phyloP scores from a whole-genome alignment of 2,888 invertebrate genomes.

The Spodoptera picta region DNA sequence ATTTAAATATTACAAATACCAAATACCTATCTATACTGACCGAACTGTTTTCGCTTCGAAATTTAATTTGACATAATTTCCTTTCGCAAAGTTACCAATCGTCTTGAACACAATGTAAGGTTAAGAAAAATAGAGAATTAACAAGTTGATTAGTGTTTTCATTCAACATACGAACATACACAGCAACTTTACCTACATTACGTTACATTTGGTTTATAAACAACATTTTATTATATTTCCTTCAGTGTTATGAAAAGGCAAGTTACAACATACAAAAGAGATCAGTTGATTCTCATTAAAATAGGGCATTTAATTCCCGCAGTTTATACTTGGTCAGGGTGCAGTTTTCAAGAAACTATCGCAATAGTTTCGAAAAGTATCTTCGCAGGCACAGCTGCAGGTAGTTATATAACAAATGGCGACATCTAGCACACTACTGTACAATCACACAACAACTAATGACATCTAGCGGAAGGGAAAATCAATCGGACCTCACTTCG shows the following conservation, averaged over 20 bases:
- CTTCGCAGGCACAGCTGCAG: slow-evolving; percentile 43
- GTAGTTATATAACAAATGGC: slow-evolving; percentile 54
- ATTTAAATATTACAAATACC: slow-evolving; percentile 49
- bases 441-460: slow-evolving; percentile 66
- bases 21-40: slow-evolving; percentile 57
- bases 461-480: slow-evolving; percentile 37
- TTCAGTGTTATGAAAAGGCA: slow-evolving; percentile 10
- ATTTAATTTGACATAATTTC: slow-evolving; percentile 9
- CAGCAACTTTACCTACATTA: slow-evolving; percentile 17
- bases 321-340: slow-evolving; percentile 32
- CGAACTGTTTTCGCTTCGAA: slow-evolving; percentile 27
- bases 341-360: slow-evolving; percentile 37
- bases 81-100: slow-evolving; percentile 14
- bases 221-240: slow-evolving; percentile 7
- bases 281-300: slow-evolving; percentile 36
- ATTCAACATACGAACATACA: slow-evolving; percentile 13
- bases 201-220: slow-evolving; percentile 30
- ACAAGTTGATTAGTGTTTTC: slow-evolving; percentile 12
- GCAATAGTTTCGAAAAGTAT: slow-evolving; percentile 30
- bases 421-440: slow-evolving; percentile 70
- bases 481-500: slow-evolving; percentile 91
- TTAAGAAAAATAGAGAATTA: slow-evolving; percentile 1
- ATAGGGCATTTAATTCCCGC: neutral
- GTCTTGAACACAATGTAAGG: slow-evolving; percentile 3
- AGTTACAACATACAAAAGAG: slow-evolving; percentile 28